phyloP scores from a whole-genome alignment of 1,140 invertebrate genomes.

The Drosophila orena region DNA sequence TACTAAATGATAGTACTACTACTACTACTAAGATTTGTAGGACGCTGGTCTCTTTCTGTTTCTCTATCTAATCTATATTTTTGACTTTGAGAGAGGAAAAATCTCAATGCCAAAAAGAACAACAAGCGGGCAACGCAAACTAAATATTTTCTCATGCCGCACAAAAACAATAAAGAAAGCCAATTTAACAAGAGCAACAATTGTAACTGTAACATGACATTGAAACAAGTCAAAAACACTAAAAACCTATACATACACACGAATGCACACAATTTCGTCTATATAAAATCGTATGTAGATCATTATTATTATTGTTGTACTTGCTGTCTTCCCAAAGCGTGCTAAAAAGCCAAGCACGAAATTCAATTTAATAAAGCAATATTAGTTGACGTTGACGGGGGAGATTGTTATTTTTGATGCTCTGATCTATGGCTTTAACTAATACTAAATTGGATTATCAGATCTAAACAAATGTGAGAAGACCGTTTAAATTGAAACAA shows the following conservation, averaged over 20 bases:
- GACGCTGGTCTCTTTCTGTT: neutral
- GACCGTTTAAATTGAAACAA: neutral
- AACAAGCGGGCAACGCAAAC: conserved; percentile 21
- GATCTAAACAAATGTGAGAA: no score
- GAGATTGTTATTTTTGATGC: no score
- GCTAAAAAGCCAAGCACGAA: conserved; percentile 60
- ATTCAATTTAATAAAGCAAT: conserved; percentile 59
- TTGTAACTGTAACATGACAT: conserved; percentile 77
- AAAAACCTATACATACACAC: conserved; percentile 38
- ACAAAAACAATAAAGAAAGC: conserved; percentile 25
- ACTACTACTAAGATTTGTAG: no score
- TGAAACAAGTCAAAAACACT: conserved; percentile 75
- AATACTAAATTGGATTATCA: neutral
- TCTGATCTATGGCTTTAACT: no score
- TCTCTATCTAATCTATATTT: conserved; percentile 67
- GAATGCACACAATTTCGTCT: conserved; percentile 1
- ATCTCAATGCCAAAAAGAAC: conserved; percentile 68
- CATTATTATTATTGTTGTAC: conserved; percentile 32
- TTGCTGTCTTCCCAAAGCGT: conserved; percentile 39
- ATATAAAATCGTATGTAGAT: conserved; percentile 60
- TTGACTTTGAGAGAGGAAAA: conserved; percentile 46
- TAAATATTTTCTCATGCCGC: conserved; percentile 21
- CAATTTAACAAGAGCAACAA: conserved; percentile 40
- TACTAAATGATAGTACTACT: no score
- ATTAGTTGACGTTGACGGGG: conserved; percentile 15